Conservation (phyloP, 2,888 invertebrate genomes). For the Theristus sp. region DNA sequence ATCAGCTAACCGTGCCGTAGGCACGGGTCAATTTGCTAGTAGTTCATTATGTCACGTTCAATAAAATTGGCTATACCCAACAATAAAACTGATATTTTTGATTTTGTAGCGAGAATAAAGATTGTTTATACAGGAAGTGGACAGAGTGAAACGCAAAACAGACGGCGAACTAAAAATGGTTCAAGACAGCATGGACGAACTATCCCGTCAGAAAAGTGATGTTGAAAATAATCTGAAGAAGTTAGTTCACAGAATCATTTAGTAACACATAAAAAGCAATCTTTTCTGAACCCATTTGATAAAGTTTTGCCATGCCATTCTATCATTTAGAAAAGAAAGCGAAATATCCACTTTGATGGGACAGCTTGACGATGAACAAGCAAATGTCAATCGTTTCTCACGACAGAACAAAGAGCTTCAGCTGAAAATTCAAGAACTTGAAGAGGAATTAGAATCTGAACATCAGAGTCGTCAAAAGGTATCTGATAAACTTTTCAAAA, state of each 20-base stretch:
- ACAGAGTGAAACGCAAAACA: constrained; percentile 46
- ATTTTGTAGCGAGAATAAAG: no score
- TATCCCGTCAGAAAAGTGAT: constrained; percentile 21
- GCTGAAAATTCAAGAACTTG: constrained; percentile 83
- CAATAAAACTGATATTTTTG: no score
- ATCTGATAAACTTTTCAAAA: no score
- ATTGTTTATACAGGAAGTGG: constrained; percentile 69
- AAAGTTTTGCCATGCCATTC: neutral
- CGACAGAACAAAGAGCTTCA: constrained; percentile 99
- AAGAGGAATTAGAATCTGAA: constrained; percentile 97
- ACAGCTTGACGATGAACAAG: constrained; percentile 96
- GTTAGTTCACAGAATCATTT: neutral
- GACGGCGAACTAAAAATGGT: constrained; percentile 29
- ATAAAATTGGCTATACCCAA: no score
- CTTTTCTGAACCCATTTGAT: neutral
- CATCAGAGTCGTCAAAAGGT: constrained; percentile 22
- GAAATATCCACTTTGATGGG: constrained; percentile 86
- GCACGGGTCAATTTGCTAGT: no score
- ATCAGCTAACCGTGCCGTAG: no score
- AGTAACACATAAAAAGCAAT: neutral
- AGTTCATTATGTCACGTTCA: no score
- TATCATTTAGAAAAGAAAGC: constrained; percentile 86
- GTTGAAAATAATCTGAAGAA: constrained; percentile 22
- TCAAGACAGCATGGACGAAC: constrained; percentile 26
- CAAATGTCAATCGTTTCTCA: constrained; percentile 83